A percentile compares a stretch with the other conserved stretches of the same genome.
phyloP scores from a whole-genome alignment of 2,113 vertebrate genomes.

The Cheirogaleus medius region DNA sequence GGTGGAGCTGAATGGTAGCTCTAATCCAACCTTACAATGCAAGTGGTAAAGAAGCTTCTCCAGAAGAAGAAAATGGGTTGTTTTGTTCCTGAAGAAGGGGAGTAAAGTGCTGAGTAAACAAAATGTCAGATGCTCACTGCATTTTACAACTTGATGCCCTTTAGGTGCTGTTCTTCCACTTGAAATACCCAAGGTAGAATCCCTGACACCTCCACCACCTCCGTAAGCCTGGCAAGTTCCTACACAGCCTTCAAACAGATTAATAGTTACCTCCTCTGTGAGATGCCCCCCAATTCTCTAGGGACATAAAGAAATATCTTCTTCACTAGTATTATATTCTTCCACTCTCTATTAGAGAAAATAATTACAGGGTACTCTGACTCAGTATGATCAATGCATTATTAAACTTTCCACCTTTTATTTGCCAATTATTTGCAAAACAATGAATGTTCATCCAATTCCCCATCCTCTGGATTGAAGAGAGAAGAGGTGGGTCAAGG shows the following conservation, averaged over 20 bases:
- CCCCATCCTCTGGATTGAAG: not conserved
- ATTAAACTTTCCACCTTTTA: not conserved
- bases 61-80: not conserved
- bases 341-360: not conserved
- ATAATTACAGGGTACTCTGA: not conserved
- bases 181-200: not conserved
- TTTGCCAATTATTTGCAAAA: not conserved
- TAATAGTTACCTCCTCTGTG: not conserved
- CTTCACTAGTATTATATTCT: not conserved
- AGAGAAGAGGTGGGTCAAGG: not conserved
- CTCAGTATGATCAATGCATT: not conserved
- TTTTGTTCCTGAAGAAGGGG: not conserved
- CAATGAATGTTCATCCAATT: not conserved
- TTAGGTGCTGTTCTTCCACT: not conserved
- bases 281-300: not conserved
- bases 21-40: not conserved
- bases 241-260: not conserved
- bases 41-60: not conserved
- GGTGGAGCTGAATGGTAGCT: not conserved
- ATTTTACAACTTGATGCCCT: not conserved
- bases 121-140: not conserved
- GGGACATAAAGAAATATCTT: not conserved
- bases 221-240: not conserved
- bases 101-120: not conserved
- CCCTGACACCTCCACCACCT: not conserved